Percentiles rank a stretch among this genome's conserved stretches.
These are phyloP conservation scores for Drosophila yooni DNA, from an alignment of 2,888 invertebrate genomes.

Conservation along the genomic window DNA sequence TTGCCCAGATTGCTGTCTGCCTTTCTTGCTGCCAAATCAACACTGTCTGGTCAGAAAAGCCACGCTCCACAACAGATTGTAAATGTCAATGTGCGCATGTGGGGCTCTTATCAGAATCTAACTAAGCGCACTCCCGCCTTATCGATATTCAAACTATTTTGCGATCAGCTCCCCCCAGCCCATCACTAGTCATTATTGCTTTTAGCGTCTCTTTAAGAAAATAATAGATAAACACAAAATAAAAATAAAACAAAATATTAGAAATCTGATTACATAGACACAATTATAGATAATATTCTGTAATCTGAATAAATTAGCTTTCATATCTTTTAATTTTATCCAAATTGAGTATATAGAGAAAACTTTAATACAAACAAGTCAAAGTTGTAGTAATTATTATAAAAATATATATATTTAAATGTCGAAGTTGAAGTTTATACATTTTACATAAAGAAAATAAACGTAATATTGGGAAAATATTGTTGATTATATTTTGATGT, in stretches of 20 bases:
- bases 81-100: conserved; percentile 22
- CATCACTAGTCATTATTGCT: conserved; percentile 11
- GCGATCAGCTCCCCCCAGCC: neutral
- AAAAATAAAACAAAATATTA: neutral
- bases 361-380: neutral
- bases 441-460: neutral
- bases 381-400: neutral
- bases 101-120: conserved; percentile 54
- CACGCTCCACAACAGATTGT: conserved; percentile 50
- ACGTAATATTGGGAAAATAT: neutral
- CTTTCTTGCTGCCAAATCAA: conserved; percentile 50
- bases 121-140: conserved; percentile 21
- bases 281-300: neutral
- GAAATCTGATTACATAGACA: neutral
- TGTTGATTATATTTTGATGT: neutral
- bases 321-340: neutral
- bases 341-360: neutral
- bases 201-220: neutral
- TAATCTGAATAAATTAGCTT: neutral
- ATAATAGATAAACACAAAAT: neutral
- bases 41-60: conserved; percentile 53
- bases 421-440: neutral
- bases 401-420: neutral
- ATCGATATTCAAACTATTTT: conserved; percentile 20
- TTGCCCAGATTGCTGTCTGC: conserved; percentile 8